Percentiles rank a stretch among this genome's conserved stretches.
Conservation (phyloP, 2,797 vertebrate genomes). For the Notolepis coatsorum region DNA sequence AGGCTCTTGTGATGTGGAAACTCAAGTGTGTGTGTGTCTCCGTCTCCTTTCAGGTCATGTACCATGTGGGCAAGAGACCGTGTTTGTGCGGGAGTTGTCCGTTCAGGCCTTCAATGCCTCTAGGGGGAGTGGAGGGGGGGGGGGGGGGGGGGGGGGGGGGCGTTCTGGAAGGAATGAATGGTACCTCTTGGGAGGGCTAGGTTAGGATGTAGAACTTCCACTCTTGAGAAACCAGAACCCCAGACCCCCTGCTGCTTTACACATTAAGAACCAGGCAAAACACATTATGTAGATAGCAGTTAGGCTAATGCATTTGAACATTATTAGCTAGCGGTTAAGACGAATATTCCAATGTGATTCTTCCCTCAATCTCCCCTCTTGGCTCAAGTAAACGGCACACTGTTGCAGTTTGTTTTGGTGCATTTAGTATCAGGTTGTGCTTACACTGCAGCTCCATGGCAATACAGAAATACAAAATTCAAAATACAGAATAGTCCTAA, state of each 20-base stretch:
- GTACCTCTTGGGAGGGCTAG: slow-evolving; percentile 68
- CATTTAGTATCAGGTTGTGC: too few relatives aligned
- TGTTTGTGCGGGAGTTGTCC: slow-evolving; percentile 62
- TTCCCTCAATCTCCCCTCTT: too few relatives aligned
- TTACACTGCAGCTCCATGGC: too few relatives aligned
- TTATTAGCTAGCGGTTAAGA: slow-evolving; percentile 28
- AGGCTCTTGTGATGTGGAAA: slow-evolving; percentile 59
- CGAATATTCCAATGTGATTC: too few relatives aligned
- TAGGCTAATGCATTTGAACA: slow-evolving; percentile 55
- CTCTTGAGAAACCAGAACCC: slow-evolving; percentile 44
- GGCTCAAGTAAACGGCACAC: too few relatives aligned
- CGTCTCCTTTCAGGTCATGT: slow-evolving; percentile 55
- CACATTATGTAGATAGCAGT: slow-evolving; percentile 43
- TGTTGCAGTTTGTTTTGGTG: too few relatives aligned
- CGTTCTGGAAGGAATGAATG: slow-evolving; percentile 66
- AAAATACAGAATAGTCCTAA: too few relatives aligned
- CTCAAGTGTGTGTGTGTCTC: slow-evolving; percentile 62
- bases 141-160: too few relatives aligned
- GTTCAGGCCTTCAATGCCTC: slow-evolving; percentile 54
- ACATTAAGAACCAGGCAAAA: slow-evolving; percentile 59
- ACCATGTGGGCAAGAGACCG: slow-evolving; percentile 66
- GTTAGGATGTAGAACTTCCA: slow-evolving; percentile 74
- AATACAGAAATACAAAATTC: too few relatives aligned
- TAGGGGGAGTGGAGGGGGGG: too few relatives aligned
- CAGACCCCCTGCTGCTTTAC: slow-evolving; percentile 69